Conservation (phyloP, 2,113 vertebrate species). For the Phylloscopus trochiloides region DNA sequence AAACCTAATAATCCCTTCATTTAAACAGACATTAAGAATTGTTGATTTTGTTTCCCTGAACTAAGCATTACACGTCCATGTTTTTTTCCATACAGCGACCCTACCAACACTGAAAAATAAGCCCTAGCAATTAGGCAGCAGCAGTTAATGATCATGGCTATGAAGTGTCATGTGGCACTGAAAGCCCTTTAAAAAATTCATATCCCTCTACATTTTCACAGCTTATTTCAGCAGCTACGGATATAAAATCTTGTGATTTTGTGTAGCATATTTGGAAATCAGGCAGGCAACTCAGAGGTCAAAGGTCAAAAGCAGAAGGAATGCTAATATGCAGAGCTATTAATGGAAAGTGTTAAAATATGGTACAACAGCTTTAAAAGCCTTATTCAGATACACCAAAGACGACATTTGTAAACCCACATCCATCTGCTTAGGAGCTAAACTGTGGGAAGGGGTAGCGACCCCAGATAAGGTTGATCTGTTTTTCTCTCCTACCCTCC, state of each 20-base stretch:
- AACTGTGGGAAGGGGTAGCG: slow-evolving; percentile 50
- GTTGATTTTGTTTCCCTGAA: slow-evolving; percentile 17
- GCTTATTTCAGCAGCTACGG: not conserved
- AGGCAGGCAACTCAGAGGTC: slow-evolving; percentile 4
- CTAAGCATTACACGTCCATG: not conserved
- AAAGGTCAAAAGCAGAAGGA: slow-evolving; percentile 34
- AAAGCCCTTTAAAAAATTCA: not conserved
- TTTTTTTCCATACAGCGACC: slow-evolving; percentile 7
- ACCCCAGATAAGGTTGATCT: slow-evolving; percentile 32
- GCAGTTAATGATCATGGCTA: not conserved
- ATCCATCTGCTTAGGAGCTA: slow-evolving; percentile 56
- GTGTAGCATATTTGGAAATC: not conserved
- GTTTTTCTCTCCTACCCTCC: slow-evolving; percentile 20
- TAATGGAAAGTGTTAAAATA: slow-evolving; percentile 51
- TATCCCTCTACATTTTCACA: not conserved
- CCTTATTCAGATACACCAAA: slow-evolving; percentile 20
- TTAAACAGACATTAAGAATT: slow-evolving; percentile 1
- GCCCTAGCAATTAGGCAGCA: not conserved
- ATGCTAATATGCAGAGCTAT: slow-evolving; percentile 33
- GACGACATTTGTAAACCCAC: slow-evolving; percentile 40
- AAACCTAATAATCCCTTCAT: slow-evolving; percentile 30
- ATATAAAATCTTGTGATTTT: slow-evolving; percentile 29
- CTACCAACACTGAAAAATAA: not conserved
- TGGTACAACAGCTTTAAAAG: slow-evolving; percentile 25
- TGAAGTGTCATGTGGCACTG: not conserved